Conservation (phyloP, 30 jellyfish, hydroid and myxozoan genomes). For the Chrysaora quinquecirrha region DNA sequence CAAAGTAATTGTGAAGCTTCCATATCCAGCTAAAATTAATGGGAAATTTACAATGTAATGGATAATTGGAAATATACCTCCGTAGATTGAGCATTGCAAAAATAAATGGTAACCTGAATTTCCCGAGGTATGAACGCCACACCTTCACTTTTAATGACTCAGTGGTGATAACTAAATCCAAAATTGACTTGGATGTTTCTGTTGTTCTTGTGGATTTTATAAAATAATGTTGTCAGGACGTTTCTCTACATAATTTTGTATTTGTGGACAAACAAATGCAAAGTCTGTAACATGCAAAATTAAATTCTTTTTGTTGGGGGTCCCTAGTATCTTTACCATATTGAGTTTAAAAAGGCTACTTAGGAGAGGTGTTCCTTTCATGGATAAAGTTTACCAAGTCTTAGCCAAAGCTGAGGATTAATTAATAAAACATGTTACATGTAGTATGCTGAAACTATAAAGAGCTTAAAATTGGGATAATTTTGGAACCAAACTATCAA, state of each 20-base stretch:
- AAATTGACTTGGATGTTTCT: neutral
- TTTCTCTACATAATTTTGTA: too few species aligned
- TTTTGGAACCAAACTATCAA: too few species aligned
- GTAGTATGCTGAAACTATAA: too few species aligned
- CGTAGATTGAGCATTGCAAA: neutral
- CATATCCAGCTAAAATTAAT: slow-evolving; percentile 51
- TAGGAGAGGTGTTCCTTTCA: too few species aligned
- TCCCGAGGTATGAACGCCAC: neutral
- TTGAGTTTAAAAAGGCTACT: too few species aligned
- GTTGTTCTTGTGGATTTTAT: neutral
- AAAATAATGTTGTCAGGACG: too few species aligned
- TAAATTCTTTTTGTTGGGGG: too few species aligned
- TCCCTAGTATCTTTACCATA: too few species aligned
- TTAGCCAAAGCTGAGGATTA: neutral
- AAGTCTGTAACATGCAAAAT: too few species aligned
- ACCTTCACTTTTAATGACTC: neutral
- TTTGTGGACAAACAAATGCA: too few species aligned
- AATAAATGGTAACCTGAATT: neutral
- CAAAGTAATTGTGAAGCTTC: slow-evolving; percentile 32
- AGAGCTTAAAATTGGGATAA: too few species aligned
- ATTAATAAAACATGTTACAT: neutral
- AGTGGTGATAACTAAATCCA: neutral
- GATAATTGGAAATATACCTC: neutral
- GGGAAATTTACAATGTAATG: neutral
- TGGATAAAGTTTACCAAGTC: too few species aligned